These are phyloP conservation scores for Acronicta psi DNA, from an alignment of 2,888 invertebrate genomes.

Conservation along the genomic window DNA sequence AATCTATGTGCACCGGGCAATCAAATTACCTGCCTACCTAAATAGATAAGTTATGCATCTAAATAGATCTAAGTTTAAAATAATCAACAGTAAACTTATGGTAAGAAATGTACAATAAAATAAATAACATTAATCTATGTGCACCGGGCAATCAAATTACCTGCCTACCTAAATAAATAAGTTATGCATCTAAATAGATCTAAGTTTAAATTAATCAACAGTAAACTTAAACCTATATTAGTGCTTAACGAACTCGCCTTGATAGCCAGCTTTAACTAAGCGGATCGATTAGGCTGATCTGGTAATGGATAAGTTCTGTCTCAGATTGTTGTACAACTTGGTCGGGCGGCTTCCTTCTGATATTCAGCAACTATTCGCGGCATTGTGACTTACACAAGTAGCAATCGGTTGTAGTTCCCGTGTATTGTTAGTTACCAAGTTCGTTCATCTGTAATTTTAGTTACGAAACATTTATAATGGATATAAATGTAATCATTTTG, in stretches of 20 bases:
- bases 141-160: too few relatives aligned
- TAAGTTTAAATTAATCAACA: not conserved
- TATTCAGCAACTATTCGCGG: conserved; percentile 55
- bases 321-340: conserved; percentile 64
- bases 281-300: conserved; percentile 67
- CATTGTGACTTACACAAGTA: conserved; percentile 56
- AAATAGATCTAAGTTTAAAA: too few relatives aligned
- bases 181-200: too few relatives aligned
- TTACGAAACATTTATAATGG: not conserved
- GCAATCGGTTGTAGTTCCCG: conserved; percentile 28
- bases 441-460: not conserved
- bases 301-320: conserved; percentile 73
- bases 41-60: too few relatives aligned
- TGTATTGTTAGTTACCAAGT: not conserved
- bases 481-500: too few relatives aligned
- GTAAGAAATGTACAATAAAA: too few relatives aligned
- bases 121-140: too few relatives aligned
- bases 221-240: conserved; percentile 32
- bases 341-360: conserved; percentile 49
- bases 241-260: conserved; percentile 36
- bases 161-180: too few relatives aligned
- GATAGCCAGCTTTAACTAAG: conserved; percentile 40
- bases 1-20: too few relatives aligned
- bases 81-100: too few relatives aligned
- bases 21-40: too few relatives aligned